Evolutionary conservation across 2,113 vertebrate species (phyloP).

Genomic region (Paraplagusia blochii): DNA sequence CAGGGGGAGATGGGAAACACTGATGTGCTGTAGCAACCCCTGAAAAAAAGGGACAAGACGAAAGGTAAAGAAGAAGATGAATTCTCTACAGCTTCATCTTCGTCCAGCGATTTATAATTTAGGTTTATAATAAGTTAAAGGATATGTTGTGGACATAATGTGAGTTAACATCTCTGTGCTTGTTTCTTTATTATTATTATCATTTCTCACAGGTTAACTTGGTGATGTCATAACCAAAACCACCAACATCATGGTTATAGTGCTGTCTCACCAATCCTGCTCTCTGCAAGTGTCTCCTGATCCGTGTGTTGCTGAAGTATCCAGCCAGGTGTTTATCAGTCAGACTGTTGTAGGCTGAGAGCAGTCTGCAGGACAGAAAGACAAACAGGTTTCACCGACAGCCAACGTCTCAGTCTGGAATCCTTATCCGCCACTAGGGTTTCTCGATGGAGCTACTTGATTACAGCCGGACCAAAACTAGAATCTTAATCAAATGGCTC

Average conservation of each 20-base stretch:
- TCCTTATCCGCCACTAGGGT: background rate
- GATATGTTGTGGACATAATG: too few species aligned
- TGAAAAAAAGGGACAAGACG: too few species aligned
- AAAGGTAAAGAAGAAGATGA: too few species aligned
- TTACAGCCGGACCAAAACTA: constrained; percentile 26
- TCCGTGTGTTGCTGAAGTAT: constrained; percentile 89
- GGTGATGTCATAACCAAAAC: too few species aligned
- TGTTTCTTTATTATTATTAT: too few species aligned
- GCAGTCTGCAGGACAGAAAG: constrained; percentile 70
- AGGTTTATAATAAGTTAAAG: too few species aligned
- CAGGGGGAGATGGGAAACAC: too few species aligned
- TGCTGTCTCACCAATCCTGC: constrained; percentile 85
- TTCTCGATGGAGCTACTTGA: constrained; percentile 13
- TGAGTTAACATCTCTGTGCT: too few species aligned
- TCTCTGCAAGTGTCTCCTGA: constrained; percentile 85
- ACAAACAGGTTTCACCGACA: background rate
- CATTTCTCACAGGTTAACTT: too few species aligned
- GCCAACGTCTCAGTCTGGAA: background rate
- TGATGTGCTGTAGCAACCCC: too few species aligned
- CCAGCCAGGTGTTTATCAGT: constrained; percentile 89
- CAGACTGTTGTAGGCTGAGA: constrained; percentile 90
- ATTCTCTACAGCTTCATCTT: too few species aligned
- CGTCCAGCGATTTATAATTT: too few species aligned
- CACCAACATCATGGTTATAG: background rate
- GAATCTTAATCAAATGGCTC: constrained; percentile 28